Base-by-base conservation (phyloP, 1,140 invertebrate genomes). In the Tyrophagus putrescentiae region DNA sequence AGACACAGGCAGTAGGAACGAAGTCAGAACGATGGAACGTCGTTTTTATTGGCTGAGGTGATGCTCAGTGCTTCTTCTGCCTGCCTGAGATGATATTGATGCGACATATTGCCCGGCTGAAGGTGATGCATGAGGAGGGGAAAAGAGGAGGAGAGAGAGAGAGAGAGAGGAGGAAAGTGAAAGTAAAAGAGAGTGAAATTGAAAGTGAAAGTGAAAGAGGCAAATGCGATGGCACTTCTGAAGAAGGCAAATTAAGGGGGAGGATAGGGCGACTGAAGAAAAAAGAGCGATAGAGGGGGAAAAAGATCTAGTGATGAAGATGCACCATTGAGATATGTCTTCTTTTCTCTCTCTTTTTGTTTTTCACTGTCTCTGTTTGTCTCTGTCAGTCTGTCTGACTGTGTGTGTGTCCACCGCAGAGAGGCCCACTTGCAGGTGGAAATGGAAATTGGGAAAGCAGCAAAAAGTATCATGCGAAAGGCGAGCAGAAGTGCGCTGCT, bases 391-490 rank as follows among this genome's bases (percentile, higher is more conserved):
- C n/a, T n/a, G n/a, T n/a, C n/a, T n/a, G n/a, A n/a, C n/a, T n/a
- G n/a, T n/a, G n/a, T n/a, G n/a, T n/a, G n/a, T n/a, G n/a, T n/a
- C n/a, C n/a, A n/a, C n/a, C n/a, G n/a, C n/a, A n/a, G n/a, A n/a
- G n/a, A n/a, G n/a, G n/a, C n/a, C n/a, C n/a, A n/a, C n/a, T 39
- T 39, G 13, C 36, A 39, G 36, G 36, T 39, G 36, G 36, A 39
- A 39, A 39, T 39, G 36, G 36, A 39, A 39, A 39, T 39, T 39
- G 36, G 36, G 36, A 39, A 39, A 39, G n/a, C n/a, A n/a, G n/a
- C n/a, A n/a, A n/a, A n/a, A n/a, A n/a, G n/a, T n/a, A n/a, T n/a
- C n/a, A n/a, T 39, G 36, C 13, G 36, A 39, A 13, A 39, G 21
- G 21, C 36, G 36, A 39, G 36, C 36, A 39, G n/a, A n/a, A n/a